Evolutionary conservation across 2,888 invertebrate genomes (phyloP), one percentile per base, ranked within the genome.

Genomic region (Clostera curtula): DNA sequence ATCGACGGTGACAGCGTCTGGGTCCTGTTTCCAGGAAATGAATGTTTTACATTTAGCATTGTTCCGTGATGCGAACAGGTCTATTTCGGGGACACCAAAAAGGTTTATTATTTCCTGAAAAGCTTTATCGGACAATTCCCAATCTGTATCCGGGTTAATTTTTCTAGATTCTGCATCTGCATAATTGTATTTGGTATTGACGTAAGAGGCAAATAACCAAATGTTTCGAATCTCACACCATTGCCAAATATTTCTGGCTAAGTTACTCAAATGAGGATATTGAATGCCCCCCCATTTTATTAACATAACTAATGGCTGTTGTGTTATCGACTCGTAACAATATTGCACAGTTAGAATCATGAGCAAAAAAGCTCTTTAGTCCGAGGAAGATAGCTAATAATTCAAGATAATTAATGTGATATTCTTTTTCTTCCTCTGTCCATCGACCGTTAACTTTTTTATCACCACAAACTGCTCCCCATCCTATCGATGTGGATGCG

Each of bases 181-280:
- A 1, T 10, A 2, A 12, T 27, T 27, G 5, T 17, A 21, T 3
- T 22, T 15, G 3, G n/a, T 27, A 4, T 27, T 29, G 3, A 28
- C 23, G 9, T 28, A 28, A 6, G 27, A 28, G 2, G 29, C 34
- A 17, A 27, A 32, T 4, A 32, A 8, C 12, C 5, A 36, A 6
- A 32, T 35, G 8, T 35, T 32, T 18, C 34, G 19, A 20, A 9
- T 21, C 27, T 35, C 28, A 23, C 32, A 32, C 39, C 45, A 36
- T 26, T 40, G 33, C 39, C 43, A 32, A 19, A 43, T 31, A 4
- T 2, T 1, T 24, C 27, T 19, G 3, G 36, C n/a, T 1, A 32
- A 4, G 2, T 40, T 22, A 21, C 31, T 31, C 5, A 40, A 28
- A 9, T 40, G 36, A 4, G 35, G 35, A 8, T 25, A 35, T 10